These are phyloP conservation scores for Lycophotia porphyrea DNA, from an alignment of 2,888 invertebrate genomes.

Conservation along the genomic window DNA sequence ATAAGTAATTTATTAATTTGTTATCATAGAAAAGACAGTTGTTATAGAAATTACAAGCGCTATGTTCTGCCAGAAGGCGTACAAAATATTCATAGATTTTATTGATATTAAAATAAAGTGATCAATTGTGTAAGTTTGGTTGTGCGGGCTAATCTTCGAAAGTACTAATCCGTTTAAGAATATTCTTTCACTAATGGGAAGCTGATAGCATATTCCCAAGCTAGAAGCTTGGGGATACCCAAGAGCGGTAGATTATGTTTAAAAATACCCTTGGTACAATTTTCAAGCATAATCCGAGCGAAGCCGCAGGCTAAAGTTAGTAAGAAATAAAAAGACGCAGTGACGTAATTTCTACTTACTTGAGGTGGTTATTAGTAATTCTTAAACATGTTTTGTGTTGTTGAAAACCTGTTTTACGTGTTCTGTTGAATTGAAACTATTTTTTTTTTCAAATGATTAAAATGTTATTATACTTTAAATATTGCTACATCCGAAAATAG, in stretches of 20 bases:
- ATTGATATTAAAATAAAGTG: too few relatives aligned
- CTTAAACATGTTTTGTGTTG: neutral
- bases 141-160: neutral
- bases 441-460: neutral
- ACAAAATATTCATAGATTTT: too few relatives aligned
- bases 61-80: too few relatives aligned
- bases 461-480: neutral
- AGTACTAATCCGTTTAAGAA: neutral
- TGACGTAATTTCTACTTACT: conserved; percentile 16
- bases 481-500: too few relatives aligned
- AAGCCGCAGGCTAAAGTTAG: neutral
- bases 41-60: too few relatives aligned
- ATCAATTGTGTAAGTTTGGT: neutral
- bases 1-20: too few relatives aligned
- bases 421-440: neutral
- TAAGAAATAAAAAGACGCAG: neutral
- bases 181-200: neutral
- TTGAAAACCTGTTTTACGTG: conserved; percentile 1
- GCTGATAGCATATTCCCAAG: too few relatives aligned
- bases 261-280: neutral
- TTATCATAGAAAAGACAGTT: too few relatives aligned
- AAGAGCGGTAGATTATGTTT: neutral
- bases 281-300: neutral
- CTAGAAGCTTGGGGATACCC: too few relatives aligned
- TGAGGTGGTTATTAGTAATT: neutral